Conservation (phyloP, 92 coral and sea anemone species). For the Actinernus sp. region DNA sequence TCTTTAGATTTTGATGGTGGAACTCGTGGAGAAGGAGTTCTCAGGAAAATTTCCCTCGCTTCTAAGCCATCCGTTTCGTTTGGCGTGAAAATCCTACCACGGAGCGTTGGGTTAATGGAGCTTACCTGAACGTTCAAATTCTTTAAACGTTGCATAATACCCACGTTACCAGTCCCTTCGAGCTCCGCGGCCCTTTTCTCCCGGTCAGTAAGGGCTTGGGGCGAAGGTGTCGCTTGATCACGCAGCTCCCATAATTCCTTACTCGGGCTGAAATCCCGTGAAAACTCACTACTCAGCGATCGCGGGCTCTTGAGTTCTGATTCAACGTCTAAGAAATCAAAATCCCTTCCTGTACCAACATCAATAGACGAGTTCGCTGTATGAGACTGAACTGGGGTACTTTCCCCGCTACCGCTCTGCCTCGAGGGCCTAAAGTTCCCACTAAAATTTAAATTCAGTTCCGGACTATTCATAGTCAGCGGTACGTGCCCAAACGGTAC, state of each 20-base stretch:
- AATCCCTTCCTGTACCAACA: conserved; percentile 14
- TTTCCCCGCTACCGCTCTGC: conserved; percentile 5
- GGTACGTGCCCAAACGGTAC: neutral
- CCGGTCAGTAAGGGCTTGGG: neutral
- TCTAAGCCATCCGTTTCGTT: neutral
- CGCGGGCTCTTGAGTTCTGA: conserved; percentile 67
- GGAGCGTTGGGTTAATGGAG: conserved; percentile 32
- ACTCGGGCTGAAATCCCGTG: conserved; percentile 60
- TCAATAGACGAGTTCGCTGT: conserved; percentile 8
- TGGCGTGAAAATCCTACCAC: conserved; percentile 47
- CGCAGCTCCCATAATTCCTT: conserved; percentile 48
- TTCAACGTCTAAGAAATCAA: conserved; percentile 56
- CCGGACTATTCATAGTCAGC: neutral
- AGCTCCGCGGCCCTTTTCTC: neutral
- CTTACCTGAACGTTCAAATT: conserved; percentile 48
- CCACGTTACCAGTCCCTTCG: conserved; percentile 5
- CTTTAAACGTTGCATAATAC: conserved; percentile 46
- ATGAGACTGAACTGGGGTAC: conserved; percentile 16
- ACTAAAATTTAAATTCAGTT: conserved; percentile 2
- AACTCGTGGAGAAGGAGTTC: neutral
- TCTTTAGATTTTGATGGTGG: neutral
- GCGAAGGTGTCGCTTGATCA: conserved; percentile 7
- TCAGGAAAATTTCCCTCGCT: neutral
- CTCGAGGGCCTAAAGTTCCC: neutral
- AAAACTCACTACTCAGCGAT: conserved; percentile 65